phyloP scores from a whole-genome alignment of 1,140 invertebrate genomes.

The Pseudomyrmex dendroicus region DNA sequence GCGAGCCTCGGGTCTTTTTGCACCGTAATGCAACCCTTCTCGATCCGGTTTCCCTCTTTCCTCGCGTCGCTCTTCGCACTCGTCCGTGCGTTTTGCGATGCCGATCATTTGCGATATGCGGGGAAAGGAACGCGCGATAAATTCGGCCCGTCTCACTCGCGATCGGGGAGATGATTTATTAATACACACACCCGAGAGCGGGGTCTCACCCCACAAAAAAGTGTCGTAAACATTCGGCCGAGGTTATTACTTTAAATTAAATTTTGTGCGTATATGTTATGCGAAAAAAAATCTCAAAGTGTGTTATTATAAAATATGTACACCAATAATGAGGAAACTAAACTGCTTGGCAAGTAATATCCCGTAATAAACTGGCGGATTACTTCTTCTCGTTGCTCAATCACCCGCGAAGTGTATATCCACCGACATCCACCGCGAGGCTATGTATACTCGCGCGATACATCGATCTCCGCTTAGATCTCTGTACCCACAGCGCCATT shows the following conservation, averaged over 20 bases:
- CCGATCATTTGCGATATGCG: constrained; percentile 63
- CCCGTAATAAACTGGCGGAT: not conserved
- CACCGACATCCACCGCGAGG: not conserved
- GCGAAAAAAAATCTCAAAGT: not conserved
- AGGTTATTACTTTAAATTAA: not conserved
- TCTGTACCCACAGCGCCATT: constrained; percentile 9
- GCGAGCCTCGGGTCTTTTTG: constrained; percentile 62
- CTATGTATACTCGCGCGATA: constrained; percentile 13
- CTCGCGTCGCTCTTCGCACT: constrained; percentile 47
- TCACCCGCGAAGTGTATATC: not conserved
- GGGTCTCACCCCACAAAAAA: not conserved
- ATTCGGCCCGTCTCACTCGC: not conserved
- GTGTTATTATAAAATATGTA: not conserved
- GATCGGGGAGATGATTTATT: constrained; percentile 20
- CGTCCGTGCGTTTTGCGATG: constrained; percentile 63
- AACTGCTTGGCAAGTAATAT: not conserved
- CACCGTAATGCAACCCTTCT: constrained; percentile 54
- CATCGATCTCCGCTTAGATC: not conserved
- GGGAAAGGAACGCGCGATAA: constrained; percentile 56
- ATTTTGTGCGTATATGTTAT: no score
- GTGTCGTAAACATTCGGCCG: not conserved
- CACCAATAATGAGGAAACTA: not conserved
- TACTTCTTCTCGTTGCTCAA: not conserved
- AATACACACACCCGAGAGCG: not conserved
- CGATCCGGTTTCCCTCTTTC: constrained; percentile 10